phyloP scores from a whole-genome alignment of 2,888 invertebrate species.

The Leptinotarsa haldemani region DNA sequence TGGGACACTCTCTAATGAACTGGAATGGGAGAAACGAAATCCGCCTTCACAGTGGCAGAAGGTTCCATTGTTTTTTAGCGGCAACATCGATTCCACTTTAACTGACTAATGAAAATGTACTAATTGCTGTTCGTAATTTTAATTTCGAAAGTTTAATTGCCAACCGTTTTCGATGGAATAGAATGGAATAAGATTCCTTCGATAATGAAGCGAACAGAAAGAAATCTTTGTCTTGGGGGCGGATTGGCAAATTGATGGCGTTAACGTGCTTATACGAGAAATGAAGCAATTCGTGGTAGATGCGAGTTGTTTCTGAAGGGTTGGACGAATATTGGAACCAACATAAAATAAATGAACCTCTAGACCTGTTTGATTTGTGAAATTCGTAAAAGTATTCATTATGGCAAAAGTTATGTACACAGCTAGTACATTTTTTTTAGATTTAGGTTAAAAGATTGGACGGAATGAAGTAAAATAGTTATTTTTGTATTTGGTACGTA shows the following conservation, averaged over 20 bases:
- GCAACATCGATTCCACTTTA: slow-evolving; percentile 11
- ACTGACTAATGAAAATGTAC: slow-evolving; percentile 8
- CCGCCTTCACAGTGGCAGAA: background rate
- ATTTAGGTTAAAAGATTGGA: too few species aligned
- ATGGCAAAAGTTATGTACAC: too few species aligned
- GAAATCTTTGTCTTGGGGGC: background rate
- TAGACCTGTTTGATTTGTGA: too few species aligned
- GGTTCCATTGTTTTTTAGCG: slow-evolving; percentile 1
- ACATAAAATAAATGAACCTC: too few species aligned
- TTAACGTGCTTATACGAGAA: background rate
- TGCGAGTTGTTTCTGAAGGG: background rate
- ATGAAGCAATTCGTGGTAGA: background rate
- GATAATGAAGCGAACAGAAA: slow-evolving; percentile 3
- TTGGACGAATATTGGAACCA: too few species aligned
- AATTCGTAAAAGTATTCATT: too few species aligned
- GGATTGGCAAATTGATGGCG: background rate
- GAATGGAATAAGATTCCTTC: slow-evolving; percentile 7
- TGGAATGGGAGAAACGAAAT: slow-evolving; percentile 1
- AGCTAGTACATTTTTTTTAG: too few species aligned
- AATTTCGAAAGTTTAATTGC: slow-evolving; percentile 11
- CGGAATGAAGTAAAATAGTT: too few species aligned
- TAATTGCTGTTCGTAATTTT: slow-evolving; percentile 9
- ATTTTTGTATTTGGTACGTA: too few species aligned
- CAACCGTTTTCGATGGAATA: background rate
- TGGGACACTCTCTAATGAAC: slow-evolving; percentile 4